Base-by-base conservation (phyloP, 1,140 invertebrate species). In the Thrips palmi region DNA sequence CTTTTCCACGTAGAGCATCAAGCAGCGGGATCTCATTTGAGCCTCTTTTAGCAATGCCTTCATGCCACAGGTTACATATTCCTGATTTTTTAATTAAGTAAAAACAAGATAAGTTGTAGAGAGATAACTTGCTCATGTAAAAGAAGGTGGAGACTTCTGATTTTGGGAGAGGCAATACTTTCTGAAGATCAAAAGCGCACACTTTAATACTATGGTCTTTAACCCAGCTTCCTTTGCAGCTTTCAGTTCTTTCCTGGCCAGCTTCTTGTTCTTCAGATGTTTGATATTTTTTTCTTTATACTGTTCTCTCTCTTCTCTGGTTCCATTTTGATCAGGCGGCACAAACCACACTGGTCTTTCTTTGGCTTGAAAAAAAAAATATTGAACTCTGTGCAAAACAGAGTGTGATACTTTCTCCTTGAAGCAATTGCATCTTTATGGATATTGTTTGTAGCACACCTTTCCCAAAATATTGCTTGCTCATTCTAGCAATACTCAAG, bases 141-240 rank as follows among this genome's bases (percentile, higher is more conserved):
- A 34, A 45, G 21, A 39, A 32, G 10, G 27, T 33, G 10, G 41
- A 43, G n/a, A 46, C 39, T 15, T 40, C 22, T 25, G 22, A 18
- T 18, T 20, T 18, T 8, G 41, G 22, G 14, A 28, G 17, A 18
- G 14, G 20, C 12, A 33, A 18, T 30, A 44, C 32, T 33, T 14
- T 17, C 33, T 45, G 41, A 12, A 44, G 29, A 28, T 45, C 40
- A 29, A 43, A n/a, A n/a, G n/a, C n/a, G n/a, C n/a, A n/a, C n/a
- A n/a, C n/a, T n/a, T n/a, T n/a, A n/a, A n/a, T n/a, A n/a, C n/a
- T n/a, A n/a, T n/a, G n/a, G n/a, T n/a, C n/a, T n/a, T n/a, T n/a
- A n/a, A n/a, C n/a, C 38, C 20, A 23, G 17, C 20, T 20, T 2
- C 8, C 17, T 44, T 25, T 14, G 17, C 18, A 17, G 22, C 18